phyloP scores from a whole-genome alignment of 2,888 invertebrate species.

The Plebejus anna region DNA sequence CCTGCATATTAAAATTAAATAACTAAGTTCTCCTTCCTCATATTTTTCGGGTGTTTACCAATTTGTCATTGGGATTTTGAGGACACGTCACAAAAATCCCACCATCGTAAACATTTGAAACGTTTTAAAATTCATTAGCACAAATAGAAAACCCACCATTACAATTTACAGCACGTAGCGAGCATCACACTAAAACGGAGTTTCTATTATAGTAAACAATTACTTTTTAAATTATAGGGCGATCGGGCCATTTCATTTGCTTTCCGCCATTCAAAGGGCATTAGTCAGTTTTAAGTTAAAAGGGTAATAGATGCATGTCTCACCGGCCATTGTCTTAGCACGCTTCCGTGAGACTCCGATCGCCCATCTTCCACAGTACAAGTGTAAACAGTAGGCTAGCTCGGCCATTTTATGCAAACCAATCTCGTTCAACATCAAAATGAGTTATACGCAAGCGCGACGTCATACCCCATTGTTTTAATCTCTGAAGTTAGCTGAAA shows the following conservation, averaged over 20 bases:
- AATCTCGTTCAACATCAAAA: not conserved
- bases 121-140: conserved; percentile 4
- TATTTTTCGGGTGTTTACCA: not conserved
- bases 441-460: not conserved
- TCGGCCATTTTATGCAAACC: not conserved
- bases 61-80: not conserved
- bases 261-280: conserved; percentile 56
- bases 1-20: not conserved
- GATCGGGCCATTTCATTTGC: conserved; percentile 48
- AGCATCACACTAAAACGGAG: conserved; percentile 25
- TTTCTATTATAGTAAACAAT: conserved; percentile 28
- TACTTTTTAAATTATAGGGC: conserved; percentile 33
- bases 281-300: conserved; percentile 57
- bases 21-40: not conserved
- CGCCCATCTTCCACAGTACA: conserved; percentile 38
- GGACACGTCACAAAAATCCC: not conserved
- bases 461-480: not conserved
- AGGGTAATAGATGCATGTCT: conserved; percentile 76
- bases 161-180: conserved; percentile 22
- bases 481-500: not conserved
- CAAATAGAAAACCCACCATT: conserved; percentile 16
- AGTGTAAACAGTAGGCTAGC: not conserved
- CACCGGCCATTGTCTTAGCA: conserved; percentile 73
- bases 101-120: not conserved
- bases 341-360: conserved; percentile 72